Percentiles rank a stretch among this genome's conserved stretches.
Evolutionary conservation across 2,113 vertebrate genomes (phyloP).

Genomic region (Charadrius vociferus): DNA sequence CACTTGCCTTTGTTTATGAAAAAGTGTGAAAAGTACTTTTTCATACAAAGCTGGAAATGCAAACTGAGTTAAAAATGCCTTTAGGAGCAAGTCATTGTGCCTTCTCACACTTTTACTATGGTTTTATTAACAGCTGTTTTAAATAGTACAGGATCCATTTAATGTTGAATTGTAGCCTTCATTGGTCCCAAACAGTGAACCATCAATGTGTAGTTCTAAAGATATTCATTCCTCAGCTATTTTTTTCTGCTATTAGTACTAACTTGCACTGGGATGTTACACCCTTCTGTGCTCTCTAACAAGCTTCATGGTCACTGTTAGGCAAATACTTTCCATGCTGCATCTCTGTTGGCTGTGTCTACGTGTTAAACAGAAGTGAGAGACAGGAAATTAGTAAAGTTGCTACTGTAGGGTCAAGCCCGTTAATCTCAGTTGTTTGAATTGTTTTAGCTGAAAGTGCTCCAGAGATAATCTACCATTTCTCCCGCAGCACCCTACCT

Average conservation of each 20-base stretch:
- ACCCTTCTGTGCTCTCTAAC: neutral
- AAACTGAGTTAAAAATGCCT: neutral
- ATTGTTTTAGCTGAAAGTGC: neutral
- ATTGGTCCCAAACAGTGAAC: neutral
- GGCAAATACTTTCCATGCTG: neutral
- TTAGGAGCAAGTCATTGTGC: neutral
- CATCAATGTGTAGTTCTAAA: neutral
- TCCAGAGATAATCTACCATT: neutral
- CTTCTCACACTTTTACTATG: neutral
- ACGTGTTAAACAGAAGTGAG: neutral
- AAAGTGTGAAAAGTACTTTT: neutral
- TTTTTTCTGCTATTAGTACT: neutral
- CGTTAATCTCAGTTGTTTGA: neutral
- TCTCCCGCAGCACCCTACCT: fast-evolving
- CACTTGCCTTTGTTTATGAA: neutral
- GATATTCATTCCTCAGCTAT: neutral
- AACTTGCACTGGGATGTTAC: neutral
- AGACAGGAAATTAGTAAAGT: neutral
- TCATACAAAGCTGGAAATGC: neutral
- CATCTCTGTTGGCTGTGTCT: neutral
- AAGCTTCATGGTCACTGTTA: neutral
- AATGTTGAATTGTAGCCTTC: neutral
- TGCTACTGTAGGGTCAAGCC: neutral
- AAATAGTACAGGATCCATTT: neutral
- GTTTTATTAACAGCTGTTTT: conserved; percentile 1